phyloP scores from a whole-genome alignment of 2,888 invertebrate genomes.

The Andrena marginata region DNA sequence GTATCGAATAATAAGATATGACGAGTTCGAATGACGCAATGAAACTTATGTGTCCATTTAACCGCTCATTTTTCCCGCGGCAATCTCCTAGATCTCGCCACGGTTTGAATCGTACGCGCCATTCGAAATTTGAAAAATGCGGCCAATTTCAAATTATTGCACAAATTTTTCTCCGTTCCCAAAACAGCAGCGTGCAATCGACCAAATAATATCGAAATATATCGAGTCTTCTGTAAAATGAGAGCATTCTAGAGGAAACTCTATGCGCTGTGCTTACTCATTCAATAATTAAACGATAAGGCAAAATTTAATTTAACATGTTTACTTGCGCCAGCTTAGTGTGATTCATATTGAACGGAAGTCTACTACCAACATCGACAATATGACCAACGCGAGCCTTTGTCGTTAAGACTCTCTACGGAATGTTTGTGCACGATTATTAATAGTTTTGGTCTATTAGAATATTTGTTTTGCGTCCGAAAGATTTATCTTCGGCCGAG shows the following conservation, averaged over 20 bases:
- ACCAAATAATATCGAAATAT: background rate
- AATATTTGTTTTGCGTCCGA: slow-evolving; percentile 21
- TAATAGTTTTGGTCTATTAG: background rate
- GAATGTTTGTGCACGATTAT: slow-evolving; percentile 23
- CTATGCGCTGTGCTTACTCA: slow-evolving; percentile 18
- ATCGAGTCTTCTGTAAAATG: background rate
- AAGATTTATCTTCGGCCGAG: slow-evolving; percentile 12
- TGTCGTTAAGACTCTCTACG: slow-evolving; percentile 17
- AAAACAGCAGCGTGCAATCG: background rate
- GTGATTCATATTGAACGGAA: slow-evolving; percentile 16
- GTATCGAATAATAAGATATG: background rate
- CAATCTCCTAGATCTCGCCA: background rate
- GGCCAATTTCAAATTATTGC: background rate
- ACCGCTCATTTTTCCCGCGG: background rate
- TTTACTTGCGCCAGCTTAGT: background rate
- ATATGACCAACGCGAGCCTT: background rate
- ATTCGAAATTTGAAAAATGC: background rate
- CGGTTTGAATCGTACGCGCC: background rate
- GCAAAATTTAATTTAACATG: slow-evolving; percentile 14
- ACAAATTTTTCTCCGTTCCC: background rate
- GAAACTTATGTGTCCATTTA: background rate
- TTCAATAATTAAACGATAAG: slow-evolving; percentile 34
- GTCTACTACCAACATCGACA: slow-evolving; percentile 15
- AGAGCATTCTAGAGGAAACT: slow-evolving; percentile 11
- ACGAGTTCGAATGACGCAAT: slow-evolving; percentile 1